Evolutionary conservation across 2,888 invertebrate species (phyloP), one percentile per base, ranked within the genome.

Genomic region (Ashinkailepas kermadecensis): DNA sequence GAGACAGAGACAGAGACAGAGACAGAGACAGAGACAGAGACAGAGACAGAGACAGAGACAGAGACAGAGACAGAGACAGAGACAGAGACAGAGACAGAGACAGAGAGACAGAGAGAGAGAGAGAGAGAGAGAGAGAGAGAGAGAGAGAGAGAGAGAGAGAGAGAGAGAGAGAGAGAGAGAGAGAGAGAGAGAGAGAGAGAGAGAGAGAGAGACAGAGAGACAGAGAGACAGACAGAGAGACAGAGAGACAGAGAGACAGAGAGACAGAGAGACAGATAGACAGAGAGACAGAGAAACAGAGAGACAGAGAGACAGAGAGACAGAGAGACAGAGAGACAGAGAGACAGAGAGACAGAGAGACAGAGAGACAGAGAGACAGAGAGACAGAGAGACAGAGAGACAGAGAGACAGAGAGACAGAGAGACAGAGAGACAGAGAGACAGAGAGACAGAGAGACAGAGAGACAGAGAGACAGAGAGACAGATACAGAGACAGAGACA

Each of bases 341-440:
- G 59, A 59, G 80, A 80, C 15, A 59, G 59, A 59, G 80, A 80
- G 57, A 59, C n/a, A 59, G 80, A 80, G 57, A 59, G 59, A 59
- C 58, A 59, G 59, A 59, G 59, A 59, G 80, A 80, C 15, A 59
- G 57, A 80, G 80, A 80, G 59, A 59, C n/a, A 59, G 59, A 80
- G 62, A 58, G 59, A 64, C n/a, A 80, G 59, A 80, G 23, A 57
- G 23, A 39, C 23, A 62, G 64, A 64, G 64, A n/a, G 80, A 59
- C 15, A 64, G 70, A 65, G 23, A 67, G 54, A 39, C 57, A 21
- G 56, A 65, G 57, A 54, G 54, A 39, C 2, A 13, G 65, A 81
- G 81, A 9, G 56, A 62, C 58, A 15, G 78, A 67, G 58, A 23
- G 74, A 78, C 56, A 78, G 78, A 74, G 81, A 62, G 81, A 81